These are phyloP conservation scores for Pachypeltis micranthus DNA, from an alignment of 1,140 invertebrate genomes.

Conservation along the genomic window DNA sequence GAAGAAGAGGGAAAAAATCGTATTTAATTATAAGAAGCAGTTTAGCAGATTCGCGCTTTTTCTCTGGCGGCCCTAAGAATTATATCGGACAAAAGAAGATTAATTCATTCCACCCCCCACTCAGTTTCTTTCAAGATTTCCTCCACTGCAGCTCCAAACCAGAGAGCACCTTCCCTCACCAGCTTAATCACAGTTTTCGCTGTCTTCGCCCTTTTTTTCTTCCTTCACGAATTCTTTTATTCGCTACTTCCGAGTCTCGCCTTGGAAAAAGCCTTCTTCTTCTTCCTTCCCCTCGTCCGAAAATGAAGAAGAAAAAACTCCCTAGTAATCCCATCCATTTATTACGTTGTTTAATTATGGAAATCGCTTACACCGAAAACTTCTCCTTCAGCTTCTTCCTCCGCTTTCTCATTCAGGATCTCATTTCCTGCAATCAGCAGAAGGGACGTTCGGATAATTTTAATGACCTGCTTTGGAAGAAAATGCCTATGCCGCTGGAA, in stretches of 20 bases:
- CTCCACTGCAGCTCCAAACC: neutral
- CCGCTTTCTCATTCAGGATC: neutral
- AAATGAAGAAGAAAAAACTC: too few species aligned
- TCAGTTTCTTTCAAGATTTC: neutral
- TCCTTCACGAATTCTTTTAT: neutral
- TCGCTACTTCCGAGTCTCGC: neutral
- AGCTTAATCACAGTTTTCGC: constrained; percentile 3
- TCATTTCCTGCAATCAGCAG: constrained; percentile 2
- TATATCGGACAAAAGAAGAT: constrained; percentile 9
- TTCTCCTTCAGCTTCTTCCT: neutral
- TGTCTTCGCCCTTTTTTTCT: neutral
- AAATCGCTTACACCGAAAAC: constrained; percentile 1
- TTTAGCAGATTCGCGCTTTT: neutral
- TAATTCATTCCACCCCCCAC: constrained; percentile 1
- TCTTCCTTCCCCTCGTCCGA: too few species aligned
- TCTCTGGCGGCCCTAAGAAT: neutral
- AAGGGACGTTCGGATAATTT: neutral
- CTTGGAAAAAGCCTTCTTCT: too few species aligned
- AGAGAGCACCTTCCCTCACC: neutral
- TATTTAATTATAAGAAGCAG: constrained; percentile 6
- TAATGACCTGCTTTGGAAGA: neutral
- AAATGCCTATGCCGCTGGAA: too few species aligned
- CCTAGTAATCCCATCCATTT: constrained; percentile 9
- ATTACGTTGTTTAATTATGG: constrained; percentile 10
- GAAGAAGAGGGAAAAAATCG: neutral